Evolutionary conservation across 2,888 invertebrate genomes (phyloP).

Genomic region (Agrotis ipsilon): DNA sequence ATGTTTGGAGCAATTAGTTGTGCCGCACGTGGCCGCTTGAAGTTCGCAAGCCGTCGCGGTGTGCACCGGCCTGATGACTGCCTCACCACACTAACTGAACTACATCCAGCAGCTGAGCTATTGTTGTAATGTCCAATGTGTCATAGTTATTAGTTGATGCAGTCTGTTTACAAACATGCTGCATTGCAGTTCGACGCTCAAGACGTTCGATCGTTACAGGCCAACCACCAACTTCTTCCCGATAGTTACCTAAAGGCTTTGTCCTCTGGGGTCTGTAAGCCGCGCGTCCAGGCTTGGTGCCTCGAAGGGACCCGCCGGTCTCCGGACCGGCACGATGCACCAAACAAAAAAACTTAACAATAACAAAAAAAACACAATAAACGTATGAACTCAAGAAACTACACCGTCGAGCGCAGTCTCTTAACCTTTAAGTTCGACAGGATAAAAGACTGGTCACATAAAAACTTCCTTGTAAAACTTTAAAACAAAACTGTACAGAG

Average conservation of each 20-base stretch:
- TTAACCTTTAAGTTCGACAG: constrained; percentile 81
- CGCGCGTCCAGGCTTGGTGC: constrained; percentile 87
- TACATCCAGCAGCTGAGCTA: constrained; percentile 56
- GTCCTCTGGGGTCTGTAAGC: constrained; percentile 84
- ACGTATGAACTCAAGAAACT: constrained; percentile 87
- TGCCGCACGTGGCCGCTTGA: constrained; percentile 64
- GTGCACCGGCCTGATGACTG: constrained; percentile 29
- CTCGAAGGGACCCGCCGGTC: constrained; percentile 86
- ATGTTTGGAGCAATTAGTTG: constrained; percentile 56
- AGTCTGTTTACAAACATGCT: constrained; percentile 78
- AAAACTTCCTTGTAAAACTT: constrained; percentile 88
- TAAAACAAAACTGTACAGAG: constrained; percentile 87
- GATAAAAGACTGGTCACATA: constrained; percentile 85
- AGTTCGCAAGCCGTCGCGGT: constrained; percentile 33
- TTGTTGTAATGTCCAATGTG: constrained; percentile 64
- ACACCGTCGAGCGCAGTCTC: constrained; percentile 83
- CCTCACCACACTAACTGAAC: constrained; percentile 40
- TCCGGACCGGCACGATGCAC: constrained; percentile 90
- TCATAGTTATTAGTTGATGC: constrained; percentile 66
- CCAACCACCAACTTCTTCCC: constrained; percentile 68
- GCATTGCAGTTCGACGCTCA: constrained; percentile 70
- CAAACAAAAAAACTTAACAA: constrained; percentile 91
- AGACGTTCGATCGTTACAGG: constrained; percentile 64
- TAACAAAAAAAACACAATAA: constrained; percentile 90
- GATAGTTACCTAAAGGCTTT: constrained; percentile 90